Percentiles rank a stretch among this genome's conserved stretches.
Conservation (phyloP, 1,140 invertebrate genomes). For the Scaptomyza graminum region DNA sequence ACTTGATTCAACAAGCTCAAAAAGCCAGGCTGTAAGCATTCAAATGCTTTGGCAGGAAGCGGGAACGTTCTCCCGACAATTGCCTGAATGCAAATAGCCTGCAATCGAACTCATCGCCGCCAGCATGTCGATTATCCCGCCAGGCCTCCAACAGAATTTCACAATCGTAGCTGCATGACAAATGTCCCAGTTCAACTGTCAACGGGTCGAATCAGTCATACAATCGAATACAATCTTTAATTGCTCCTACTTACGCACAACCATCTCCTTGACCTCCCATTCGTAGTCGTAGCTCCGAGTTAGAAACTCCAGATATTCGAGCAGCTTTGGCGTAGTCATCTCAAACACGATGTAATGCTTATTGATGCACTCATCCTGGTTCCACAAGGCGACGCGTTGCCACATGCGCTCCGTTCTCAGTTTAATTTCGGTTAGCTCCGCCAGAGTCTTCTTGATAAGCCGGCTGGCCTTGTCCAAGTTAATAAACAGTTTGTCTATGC, state of each 20-base stretch:
- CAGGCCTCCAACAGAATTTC: conserved; percentile 30
- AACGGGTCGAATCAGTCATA: neutral
- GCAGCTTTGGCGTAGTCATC: conserved; percentile 11
- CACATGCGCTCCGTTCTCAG: conserved; percentile 22
- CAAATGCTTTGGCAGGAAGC: neutral
- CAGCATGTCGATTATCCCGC: conserved; percentile 37
- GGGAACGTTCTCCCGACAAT: neutral
- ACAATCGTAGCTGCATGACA: conserved; percentile 20
- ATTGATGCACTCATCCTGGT: conserved; percentile 15
- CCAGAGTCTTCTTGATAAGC: conserved; percentile 1
- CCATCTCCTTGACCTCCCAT: conserved; percentile 60
- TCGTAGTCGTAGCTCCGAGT: conserved; percentile 44
- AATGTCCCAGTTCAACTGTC: conserved; percentile 19
- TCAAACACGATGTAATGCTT: neutral
- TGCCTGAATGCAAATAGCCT: conserved; percentile 13
- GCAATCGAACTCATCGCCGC: conserved; percentile 28
- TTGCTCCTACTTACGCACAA: conserved; percentile 47
- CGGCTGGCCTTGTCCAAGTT: neutral
- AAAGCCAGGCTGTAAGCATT: neutral
- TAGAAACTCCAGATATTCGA: conserved; percentile 35
- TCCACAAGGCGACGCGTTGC: conserved; percentile 23
- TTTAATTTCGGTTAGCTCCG: neutral
- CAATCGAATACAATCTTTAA: no score
- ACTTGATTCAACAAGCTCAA: neutral
- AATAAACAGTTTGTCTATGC: neutral